A percentile compares a stretch with the other conserved stretches of the same genome.
Conservation (phyloP, 2,113 vertebrate species). For the Galbula dea region DNA sequence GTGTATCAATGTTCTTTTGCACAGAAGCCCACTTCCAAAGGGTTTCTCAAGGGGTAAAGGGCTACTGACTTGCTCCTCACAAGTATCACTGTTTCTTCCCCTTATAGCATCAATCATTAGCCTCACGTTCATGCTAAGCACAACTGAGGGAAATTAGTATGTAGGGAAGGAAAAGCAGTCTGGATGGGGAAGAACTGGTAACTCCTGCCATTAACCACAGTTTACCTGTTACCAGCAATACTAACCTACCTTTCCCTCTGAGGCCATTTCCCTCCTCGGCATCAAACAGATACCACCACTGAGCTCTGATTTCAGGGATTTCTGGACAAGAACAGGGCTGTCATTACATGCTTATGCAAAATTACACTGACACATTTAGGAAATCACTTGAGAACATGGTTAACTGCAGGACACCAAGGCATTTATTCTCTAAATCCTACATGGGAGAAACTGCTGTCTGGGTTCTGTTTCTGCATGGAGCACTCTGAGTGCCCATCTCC, state of each 20-base stretch:
- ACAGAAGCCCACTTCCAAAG: too few species aligned
- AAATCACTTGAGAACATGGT: neutral
- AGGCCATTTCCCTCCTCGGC: neutral
- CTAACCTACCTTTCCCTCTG: neutral
- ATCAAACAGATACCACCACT: neutral
- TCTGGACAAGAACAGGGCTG: neutral
- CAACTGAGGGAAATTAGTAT: neutral
- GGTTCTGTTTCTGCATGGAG: neutral
- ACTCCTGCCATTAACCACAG: neutral
- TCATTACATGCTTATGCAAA: neutral
- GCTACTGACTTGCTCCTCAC: too few species aligned
- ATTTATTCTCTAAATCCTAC: neutral
- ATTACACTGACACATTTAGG: neutral
- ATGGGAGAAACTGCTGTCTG: neutral
- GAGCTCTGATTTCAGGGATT: neutral
- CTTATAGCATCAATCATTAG: accelerated
- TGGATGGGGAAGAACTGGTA: neutral
- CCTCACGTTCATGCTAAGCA: neutral
- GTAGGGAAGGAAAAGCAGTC: neutral
- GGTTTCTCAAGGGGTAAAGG: neutral
- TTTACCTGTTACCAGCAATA: neutral
- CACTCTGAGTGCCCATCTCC: neutral
- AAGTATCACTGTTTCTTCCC: neutral
- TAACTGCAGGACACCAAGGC: neutral
- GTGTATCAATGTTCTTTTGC: neutral